Base-by-base conservation (phyloP, 1,140 invertebrate genomes). In the Meloidogyne floridensis region DNA sequence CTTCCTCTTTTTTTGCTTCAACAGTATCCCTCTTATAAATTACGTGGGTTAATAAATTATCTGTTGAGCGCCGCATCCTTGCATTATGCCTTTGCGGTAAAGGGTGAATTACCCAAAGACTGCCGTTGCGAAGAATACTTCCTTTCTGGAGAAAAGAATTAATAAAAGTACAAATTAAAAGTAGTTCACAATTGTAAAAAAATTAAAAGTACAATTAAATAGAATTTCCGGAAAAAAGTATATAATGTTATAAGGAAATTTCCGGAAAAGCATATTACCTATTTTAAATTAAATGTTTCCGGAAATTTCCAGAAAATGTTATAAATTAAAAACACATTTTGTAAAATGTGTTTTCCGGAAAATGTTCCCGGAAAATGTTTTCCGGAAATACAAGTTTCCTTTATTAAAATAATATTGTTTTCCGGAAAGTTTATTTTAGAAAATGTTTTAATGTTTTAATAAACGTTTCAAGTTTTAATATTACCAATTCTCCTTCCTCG, bases 31-130 rank as follows among this genome's bases (percentile, higher is more conserved):
- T 74, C 77, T 90, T 90, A 81, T 90, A 89, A n/a, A 89, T 77
- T 5, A 89, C 82, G 72, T 89, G 88, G 70, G 86, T 87, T 10
- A 73, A 78, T 42, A 84, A 85, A n/a, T 54, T 20, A 51, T 51
- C 77, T 18, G 87, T 72, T 11, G 87, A 85, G 0, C 88, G 74
- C 56, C 77, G 77, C 69, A 71, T 72, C 54, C 88, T 59, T 56
- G 77, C 77, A 18, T 79, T 80, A 80, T 89, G 89, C 15, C 77
- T 70, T 59, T 89, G 88, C 1, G 89, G 88, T 15, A 90, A 84
- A 3, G 88, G 88, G 75, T 89, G 88, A 47, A 89, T 83, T 6
- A 89, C 89, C 65, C 85, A 84, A 32, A 87, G 83, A 9, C 83
- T 84, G 20, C 85, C 80, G 18, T 81, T 73, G 13, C 82, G 82